A percentile compares a stretch with the other conserved stretches of the same genome.
Conservation (phyloP, 1,140 invertebrate genomes). For the Myzus persicae region DNA sequence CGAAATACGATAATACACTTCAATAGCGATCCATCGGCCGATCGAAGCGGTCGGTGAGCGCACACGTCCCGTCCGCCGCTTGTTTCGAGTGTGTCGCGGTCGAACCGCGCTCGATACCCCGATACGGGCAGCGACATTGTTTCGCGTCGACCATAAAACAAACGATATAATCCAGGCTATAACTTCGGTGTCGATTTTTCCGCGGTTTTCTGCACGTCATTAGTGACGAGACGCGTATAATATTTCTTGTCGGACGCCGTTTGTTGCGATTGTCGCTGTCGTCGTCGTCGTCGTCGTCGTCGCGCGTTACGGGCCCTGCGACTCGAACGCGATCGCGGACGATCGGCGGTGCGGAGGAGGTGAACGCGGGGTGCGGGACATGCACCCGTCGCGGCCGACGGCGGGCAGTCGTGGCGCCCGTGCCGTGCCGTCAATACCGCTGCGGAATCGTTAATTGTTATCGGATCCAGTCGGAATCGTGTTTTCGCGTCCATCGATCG, state of each 20-base stretch:
- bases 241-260: no score
- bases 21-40: not conserved
- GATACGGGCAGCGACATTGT: no score
- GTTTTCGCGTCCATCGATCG: conserved; percentile 33
- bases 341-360: no score
- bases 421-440: conserved; percentile 26
- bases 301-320: no score
- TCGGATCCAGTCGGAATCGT: conserved; percentile 4
- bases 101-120: conserved; percentile 19
- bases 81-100: not conserved
- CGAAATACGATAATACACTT: not conserved
- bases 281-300: no score
- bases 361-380: not conserved
- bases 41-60: not conserved
- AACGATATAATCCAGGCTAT: no score
- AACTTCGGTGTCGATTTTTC: no score
- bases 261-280: no score
- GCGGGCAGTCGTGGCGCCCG: conserved; percentile 18
- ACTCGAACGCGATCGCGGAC: no score
- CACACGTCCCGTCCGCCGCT: not conserved
- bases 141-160: no score
- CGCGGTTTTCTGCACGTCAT: no score
- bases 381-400: not conserved
- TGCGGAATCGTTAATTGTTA: conserved; percentile 20
- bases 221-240: no score